Evolutionary conservation across 2,888 invertebrate genomes (phyloP), one percentile per base, ranked within the genome.

Genomic region (Brachynemurus nebulosus): DNA sequence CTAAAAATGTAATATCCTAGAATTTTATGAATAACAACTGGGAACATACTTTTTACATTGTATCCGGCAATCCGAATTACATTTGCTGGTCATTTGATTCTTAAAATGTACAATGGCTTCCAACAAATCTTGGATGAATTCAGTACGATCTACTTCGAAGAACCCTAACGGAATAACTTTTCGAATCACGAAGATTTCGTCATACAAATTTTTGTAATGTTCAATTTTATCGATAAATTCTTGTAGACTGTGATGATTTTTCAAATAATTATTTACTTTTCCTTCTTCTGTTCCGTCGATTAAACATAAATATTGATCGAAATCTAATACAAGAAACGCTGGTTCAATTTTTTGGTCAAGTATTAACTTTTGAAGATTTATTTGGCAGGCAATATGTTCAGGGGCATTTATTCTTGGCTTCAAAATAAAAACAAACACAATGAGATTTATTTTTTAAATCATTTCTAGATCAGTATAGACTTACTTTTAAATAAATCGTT

Each of bases 141-240:
- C 83, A 39, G 72, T 76, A 44, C 92, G 75, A 61, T 88, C 80
- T 60, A 93, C 79, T 57, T 86, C 81, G 59, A 86, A 95, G 66
- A 91, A 76, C 7, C 89, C 90, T 57, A 86, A 78, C 14, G 79
- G 75, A 14, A 84, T 72, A 1, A 81, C 79, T 47, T 78, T 74
- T 51, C 78, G 73, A 21, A 74, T 62, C 53, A 66, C 54, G 1
- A 78, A 75, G 47, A 85, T 78, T 45, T 71, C 71, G 42, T 68
- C 68, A 35, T 76, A 71, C 17, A 81, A 61, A n/a, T 70, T 63
- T 35, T 77, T 72, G 52, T 77, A 84, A 50, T 72, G 70, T 4
- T 72, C 63, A 3, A 84, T 69, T 52, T 76, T 68, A 1, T 61
- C 66, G 34, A 72, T 71, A 54, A 71, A 83, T 44, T 77, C 72